Conservation (phyloP, 2,797 vertebrate species). For the Leptodactylus fallax region DNA sequence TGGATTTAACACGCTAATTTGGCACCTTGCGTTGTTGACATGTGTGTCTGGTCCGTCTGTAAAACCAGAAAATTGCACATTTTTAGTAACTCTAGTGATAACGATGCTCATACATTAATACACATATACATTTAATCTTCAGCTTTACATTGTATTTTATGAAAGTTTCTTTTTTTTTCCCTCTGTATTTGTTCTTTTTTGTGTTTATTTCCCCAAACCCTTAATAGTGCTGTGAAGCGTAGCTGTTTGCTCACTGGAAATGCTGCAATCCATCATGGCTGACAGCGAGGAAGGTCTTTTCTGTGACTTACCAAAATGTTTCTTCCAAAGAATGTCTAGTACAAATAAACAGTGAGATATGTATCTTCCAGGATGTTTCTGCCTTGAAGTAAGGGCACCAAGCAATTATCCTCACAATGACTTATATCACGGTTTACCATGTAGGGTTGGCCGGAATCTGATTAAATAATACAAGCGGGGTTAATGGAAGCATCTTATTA, state of each 20-base stretch:
- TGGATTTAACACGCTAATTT: too few species aligned
- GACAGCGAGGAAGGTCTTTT: slow-evolving; percentile 60
- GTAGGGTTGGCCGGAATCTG: not conserved
- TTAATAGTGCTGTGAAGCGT: slow-evolving; percentile 60
- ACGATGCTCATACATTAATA: not conserved
- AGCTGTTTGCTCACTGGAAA: slow-evolving; percentile 52
- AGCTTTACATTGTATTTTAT: not conserved
- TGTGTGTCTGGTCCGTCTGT: too few species aligned
- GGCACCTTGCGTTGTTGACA: too few species aligned
- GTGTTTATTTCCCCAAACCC: slow-evolving; percentile 50
- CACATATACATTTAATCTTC: not conserved
- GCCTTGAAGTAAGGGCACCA: not conserved
- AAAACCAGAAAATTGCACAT: not conserved
- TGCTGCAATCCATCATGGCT: slow-evolving; percentile 59
- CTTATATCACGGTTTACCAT: not conserved
- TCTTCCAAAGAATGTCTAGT: slow-evolving; percentile 53
- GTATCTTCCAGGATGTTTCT: slow-evolving; percentile 38
- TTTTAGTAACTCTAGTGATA: not conserved
- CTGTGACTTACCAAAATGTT: slow-evolving; percentile 60
- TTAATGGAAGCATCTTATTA: slow-evolving; percentile 1
- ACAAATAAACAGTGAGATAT: slow-evolving; percentile 55
- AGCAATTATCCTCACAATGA: slow-evolving; percentile 18
- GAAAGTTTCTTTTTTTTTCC: slow-evolving; percentile 15
- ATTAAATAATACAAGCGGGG: slow-evolving; percentile 2
- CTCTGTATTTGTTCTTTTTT: slow-evolving; percentile 53